phyloP scores from a whole-genome alignment of 2,888 invertebrate species.

The Nasonovia ribisnigri region DNA sequence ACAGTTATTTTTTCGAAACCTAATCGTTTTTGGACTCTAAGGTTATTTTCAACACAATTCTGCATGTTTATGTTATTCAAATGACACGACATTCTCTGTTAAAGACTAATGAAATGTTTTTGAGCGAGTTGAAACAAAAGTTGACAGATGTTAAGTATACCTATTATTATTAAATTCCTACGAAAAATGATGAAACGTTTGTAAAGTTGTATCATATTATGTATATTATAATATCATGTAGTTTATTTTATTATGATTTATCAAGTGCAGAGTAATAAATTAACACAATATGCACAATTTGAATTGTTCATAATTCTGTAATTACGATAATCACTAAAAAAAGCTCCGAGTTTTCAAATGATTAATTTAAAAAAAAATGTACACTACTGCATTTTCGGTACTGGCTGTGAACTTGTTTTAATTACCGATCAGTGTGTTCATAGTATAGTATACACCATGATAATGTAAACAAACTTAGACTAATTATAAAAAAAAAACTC shows the following conservation, averaged over 20 bases:
- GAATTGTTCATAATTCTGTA: neutral
- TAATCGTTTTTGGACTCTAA: neutral
- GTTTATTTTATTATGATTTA: neutral
- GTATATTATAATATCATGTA: no score
- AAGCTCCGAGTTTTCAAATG: neutral
- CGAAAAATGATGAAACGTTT: neutral
- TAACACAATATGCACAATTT: neutral
- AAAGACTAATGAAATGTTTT: neutral
- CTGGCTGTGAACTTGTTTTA: neutral
- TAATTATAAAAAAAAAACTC: constrained; percentile 22
- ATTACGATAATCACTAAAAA: neutral
- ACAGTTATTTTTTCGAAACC: neutral
- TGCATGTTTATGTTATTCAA: neutral
- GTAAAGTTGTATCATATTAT: neutral
- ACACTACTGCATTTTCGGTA: neutral
- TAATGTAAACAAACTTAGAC: neutral
- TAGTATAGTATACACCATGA: neutral
- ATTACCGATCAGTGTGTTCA: neutral
- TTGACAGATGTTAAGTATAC: neutral
- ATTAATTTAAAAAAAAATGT: neutral
- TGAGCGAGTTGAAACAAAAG: neutral
- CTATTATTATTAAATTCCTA: neutral
- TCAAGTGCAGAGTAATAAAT: neutral
- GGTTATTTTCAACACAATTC: neutral
- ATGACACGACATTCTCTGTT: neutral